Conservation (phyloP, 2,797 vertebrate species). For the Sebastes hubbsi region DNA sequence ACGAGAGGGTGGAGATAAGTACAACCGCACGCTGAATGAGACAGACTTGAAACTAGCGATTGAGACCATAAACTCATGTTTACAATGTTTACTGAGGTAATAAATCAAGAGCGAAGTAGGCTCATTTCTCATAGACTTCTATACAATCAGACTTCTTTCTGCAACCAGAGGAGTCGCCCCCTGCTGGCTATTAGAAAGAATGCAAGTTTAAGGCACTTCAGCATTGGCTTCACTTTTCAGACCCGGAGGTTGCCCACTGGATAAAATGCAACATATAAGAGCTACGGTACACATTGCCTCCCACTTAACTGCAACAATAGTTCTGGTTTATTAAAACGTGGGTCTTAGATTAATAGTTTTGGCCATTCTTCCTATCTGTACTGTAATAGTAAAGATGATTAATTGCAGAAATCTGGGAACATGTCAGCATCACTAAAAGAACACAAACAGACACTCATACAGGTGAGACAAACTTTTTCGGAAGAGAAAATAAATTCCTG, state of each 20-base stretch:
- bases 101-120: neutral
- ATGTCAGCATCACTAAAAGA: neutral
- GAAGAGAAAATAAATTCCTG: neutral
- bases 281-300: no score
- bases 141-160: neutral
- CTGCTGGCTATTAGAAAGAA: accelerated
- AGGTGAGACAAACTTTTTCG: neutral
- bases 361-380: neutral
- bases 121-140: neutral
- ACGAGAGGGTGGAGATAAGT: no score
- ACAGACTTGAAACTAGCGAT: no score
- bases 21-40: accelerated
- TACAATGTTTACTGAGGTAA: neutral
- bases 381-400: neutral
- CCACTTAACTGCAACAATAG: neutral
- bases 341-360: neutral
- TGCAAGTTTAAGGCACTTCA: neutral
- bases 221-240: neutral
- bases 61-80: no score
- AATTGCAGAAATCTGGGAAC: neutral
- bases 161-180: no score
- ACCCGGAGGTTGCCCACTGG: accelerated
- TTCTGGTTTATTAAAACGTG: neutral
- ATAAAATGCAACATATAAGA: neutral
- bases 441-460: neutral